phyloP scores from a whole-genome alignment of 2,888 invertebrate genomes.

The Acronicta aceris region DNA sequence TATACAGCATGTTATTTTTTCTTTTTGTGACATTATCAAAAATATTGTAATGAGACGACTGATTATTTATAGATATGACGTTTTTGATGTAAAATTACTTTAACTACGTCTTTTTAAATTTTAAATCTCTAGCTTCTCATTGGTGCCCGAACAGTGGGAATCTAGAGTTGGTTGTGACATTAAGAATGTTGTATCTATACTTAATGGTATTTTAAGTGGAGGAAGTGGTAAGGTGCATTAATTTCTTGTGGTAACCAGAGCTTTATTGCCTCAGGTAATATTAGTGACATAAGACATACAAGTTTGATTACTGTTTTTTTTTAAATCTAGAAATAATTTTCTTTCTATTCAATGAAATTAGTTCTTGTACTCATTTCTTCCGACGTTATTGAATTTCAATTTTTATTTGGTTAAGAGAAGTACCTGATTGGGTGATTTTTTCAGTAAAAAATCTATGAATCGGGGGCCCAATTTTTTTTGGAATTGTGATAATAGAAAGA shows the following conservation, averaged over 20 bases:
- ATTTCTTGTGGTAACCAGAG: conserved; percentile 27
- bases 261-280: conserved; percentile 26
- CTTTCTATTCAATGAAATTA: conserved; percentile 2
- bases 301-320: conserved; percentile 9
- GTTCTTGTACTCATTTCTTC: conserved; percentile 19
- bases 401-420: conserved; percentile 60
- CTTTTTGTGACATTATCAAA: conserved; percentile 73
- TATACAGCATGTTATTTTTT: conserved; percentile 58
- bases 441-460: conserved; percentile 81
- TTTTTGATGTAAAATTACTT: conserved; percentile 50
- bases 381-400: conserved; percentile 61
- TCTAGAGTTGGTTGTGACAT: conserved; percentile 47
- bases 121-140: conserved; percentile 59
- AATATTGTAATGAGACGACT: conserved; percentile 59
- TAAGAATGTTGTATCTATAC: conserved; percentile 41
- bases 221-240: conserved; percentile 40
- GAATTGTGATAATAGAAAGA: conserved; percentile 39
- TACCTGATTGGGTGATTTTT: conserved; percentile 84
- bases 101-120: conserved; percentile 22
- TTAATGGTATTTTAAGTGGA: conserved; percentile 37
- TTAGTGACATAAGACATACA: neutral
- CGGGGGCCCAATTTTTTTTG: conserved; percentile 61
- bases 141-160: conserved; percentile 77
- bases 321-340: conserved; percentile 10
- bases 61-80: conserved; percentile 55